Percentiles rank a stretch among this genome's conserved stretches.
These are phyloP conservation scores for Panzeria rudis DNA, from an alignment of 2,888 invertebrate species.

Conservation along the genomic window DNA sequence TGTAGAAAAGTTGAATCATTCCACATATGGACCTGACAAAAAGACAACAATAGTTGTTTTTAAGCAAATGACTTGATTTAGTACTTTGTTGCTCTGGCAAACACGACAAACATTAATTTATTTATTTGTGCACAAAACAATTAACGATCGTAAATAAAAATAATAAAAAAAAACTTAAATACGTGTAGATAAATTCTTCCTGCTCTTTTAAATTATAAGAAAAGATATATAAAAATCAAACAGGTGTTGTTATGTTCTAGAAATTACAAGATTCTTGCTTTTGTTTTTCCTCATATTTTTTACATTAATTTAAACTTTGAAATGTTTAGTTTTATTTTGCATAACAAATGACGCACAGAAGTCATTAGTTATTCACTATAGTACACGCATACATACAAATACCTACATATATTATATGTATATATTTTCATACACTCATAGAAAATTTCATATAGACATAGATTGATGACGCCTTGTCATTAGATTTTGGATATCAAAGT, in stretches of 20 bases:
- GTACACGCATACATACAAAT: background rate
- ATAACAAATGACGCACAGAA: background rate
- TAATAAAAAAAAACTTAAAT: conserved; percentile 5
- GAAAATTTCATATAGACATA: too few species aligned
- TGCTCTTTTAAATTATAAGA: conserved; percentile 42
- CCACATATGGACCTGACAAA: background rate
- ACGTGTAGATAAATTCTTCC: conserved; percentile 60
- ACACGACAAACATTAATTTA: conserved; percentile 6
- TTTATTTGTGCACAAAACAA: background rate
- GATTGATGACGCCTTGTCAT: too few species aligned
- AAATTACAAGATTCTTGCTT: conserved; percentile 20
- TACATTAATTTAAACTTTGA: conserved; percentile 11
- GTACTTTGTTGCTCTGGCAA: conserved; percentile 11
- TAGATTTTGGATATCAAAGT: too few species aligned
- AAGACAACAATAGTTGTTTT: background rate
- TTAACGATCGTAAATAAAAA: conserved; percentile 16
- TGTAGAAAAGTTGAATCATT: conserved; percentile 8
- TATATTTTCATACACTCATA: too few species aligned
- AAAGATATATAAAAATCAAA: background rate
- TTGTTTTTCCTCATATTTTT: background rate
- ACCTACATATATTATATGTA: too few species aligned
- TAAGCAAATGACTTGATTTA: conserved; percentile 34
- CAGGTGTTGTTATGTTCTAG: conserved; percentile 17
- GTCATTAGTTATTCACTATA: background rate
- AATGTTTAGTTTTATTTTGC: background rate